Percentiles rank a stretch among this genome's conserved stretches.
Conservation (phyloP, 2,888 invertebrate genomes). For the Hartigia nigra region DNA sequence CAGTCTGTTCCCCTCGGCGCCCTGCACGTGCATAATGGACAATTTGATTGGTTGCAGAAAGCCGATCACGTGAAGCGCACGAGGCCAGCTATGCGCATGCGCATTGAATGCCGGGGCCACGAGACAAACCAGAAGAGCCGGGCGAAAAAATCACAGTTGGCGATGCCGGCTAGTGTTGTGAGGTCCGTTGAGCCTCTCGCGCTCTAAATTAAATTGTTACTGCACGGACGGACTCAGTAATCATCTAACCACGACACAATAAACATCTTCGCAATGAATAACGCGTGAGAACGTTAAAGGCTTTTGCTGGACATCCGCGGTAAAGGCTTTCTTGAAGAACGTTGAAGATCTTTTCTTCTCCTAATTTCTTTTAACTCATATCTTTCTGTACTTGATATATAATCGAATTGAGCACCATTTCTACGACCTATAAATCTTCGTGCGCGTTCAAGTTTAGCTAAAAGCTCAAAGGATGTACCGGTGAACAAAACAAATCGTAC, state of each 20-base stretch:
- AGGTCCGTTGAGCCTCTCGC: slow-evolving; percentile 22
- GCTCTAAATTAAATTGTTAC: slow-evolving; percentile 10
- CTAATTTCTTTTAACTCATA: background rate
- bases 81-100: slow-evolving; percentile 39
- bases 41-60: slow-evolving; percentile 31
- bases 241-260: background rate
- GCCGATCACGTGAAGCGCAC: slow-evolving; percentile 58
- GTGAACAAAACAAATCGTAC: background rate
- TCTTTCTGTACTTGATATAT: background rate
- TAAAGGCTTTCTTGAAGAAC: background rate
- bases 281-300: background rate
- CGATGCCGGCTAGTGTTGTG: slow-evolving; percentile 22
- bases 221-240: background rate
- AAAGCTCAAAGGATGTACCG: slow-evolving; percentile 6
- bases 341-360: background rate
- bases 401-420: background rate
- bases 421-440: background rate
- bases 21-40: slow-evolving; percentile 14
- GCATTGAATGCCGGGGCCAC: slow-evolving; percentile 6
- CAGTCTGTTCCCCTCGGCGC: slow-evolving; percentile 3
- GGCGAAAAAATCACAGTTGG: slow-evolving; percentile 25
- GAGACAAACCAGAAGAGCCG: slow-evolving; percentile 19
- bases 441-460: background rate
- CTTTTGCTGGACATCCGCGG: background rate
- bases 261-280: slow-evolving; percentile 4